phyloP scores from a whole-genome alignment of 1,140 invertebrate genomes.

The Goniozus legneri region DNA sequence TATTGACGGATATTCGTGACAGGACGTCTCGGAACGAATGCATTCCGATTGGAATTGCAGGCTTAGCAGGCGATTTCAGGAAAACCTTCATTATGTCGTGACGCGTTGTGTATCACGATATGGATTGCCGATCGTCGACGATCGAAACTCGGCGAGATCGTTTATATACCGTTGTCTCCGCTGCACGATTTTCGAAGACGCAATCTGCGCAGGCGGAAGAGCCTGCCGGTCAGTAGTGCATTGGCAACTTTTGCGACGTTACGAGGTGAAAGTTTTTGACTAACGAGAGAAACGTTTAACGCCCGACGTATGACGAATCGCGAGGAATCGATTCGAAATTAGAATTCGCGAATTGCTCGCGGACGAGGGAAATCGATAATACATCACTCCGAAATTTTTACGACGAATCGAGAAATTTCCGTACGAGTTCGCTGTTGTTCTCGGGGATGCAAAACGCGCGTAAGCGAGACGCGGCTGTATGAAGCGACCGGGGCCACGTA shows the following conservation, averaged over 20 bases:
- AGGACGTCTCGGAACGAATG: too few species aligned
- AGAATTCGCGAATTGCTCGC: too few species aligned
- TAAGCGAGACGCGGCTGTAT: neutral
- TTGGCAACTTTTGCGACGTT: too few species aligned
- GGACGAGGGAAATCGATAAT: too few species aligned
- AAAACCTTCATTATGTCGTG: constrained; percentile 42
- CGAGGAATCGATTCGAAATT: too few species aligned
- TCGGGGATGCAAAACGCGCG: neutral
- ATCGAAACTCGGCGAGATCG: constrained; percentile 18
- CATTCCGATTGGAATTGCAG: too few species aligned
- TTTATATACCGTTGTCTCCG: constrained; percentile 18
- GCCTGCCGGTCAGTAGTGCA: constrained; percentile 36
- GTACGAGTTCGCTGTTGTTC: neutral
- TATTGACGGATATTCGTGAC: too few species aligned
- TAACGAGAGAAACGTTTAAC: too few species aligned
- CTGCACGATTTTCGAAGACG: constrained; percentile 25
- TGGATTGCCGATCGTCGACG: constrained; percentile 35
- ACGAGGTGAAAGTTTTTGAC: neutral
- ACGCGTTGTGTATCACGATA: constrained; percentile 43
- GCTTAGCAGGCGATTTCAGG: too few species aligned
- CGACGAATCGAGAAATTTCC: neutral
- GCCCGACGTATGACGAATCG: too few species aligned
- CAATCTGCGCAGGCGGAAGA: too few species aligned
- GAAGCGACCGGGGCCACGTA: too few species aligned
- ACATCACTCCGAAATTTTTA: neutral